These are phyloP conservation scores for Rhinoptilus africanus DNA, from an alignment of 2,113 vertebrate genomes.

Conservation along the genomic window DNA sequence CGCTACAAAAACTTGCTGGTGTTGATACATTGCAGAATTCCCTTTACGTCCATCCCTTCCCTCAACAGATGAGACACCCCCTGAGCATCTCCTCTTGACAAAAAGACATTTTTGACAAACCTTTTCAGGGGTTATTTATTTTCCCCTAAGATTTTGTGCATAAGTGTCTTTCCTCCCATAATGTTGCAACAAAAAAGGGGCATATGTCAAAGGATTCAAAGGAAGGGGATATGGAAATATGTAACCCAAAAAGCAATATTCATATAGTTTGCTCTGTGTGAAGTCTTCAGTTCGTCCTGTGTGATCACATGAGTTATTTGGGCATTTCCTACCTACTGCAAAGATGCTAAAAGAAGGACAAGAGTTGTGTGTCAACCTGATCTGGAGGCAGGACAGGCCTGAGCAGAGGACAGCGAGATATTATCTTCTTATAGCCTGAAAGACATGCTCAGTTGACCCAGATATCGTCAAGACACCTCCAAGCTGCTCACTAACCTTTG, in stretches of 20 bases:
- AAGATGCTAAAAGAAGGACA: neutral
- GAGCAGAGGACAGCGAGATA: neutral
- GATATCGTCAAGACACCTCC: neutral
- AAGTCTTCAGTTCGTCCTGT: neutral
- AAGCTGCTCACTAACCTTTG: conserved; percentile 6
- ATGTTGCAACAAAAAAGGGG: neutral
- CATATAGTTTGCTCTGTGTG: neutral
- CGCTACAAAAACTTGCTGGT: neutral
- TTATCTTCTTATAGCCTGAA: neutral
- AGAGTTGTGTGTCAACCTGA: neutral
- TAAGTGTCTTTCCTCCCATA: neutral
- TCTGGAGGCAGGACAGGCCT: neutral
- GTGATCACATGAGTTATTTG: neutral
- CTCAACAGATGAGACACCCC: neutral
- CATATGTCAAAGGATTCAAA: neutral
- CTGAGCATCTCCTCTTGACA: neutral
- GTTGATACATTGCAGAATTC: neutral
- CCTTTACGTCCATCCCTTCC: neutral
- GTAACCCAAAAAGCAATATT: neutral
- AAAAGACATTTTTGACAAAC: neutral
- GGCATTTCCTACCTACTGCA: neutral
- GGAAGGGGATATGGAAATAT: neutral
- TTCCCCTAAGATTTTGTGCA: neutral
- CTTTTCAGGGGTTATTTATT: neutral
- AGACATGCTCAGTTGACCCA: neutral